These are phyloP conservation scores for Solea solea DNA, from an alignment of 2,113 vertebrate genomes.

Conservation along the genomic window DNA sequence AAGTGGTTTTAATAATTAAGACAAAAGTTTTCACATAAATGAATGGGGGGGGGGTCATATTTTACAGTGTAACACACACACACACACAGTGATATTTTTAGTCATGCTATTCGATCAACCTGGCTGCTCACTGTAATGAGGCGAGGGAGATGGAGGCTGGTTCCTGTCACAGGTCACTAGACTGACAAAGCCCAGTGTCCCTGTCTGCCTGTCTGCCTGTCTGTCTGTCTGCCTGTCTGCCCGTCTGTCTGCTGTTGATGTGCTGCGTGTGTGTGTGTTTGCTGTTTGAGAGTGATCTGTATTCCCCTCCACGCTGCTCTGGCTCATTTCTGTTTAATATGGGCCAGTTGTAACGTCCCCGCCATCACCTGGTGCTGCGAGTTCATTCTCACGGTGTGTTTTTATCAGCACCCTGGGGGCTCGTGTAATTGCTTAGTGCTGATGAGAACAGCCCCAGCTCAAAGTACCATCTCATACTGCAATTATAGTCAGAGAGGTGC, in stretches of 20 bases:
- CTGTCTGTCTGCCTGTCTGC: too few species aligned
- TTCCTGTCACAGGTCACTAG: constrained; percentile 66
- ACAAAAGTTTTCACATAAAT: too few species aligned
- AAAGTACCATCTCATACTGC: constrained; percentile 59
- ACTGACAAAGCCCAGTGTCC: constrained; percentile 56
- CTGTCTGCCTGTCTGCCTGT: not conserved
- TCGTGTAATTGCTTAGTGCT: constrained; percentile 64
- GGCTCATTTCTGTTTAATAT: constrained; percentile 56
- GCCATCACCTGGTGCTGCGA: constrained; percentile 61
- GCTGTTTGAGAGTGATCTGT: constrained; percentile 46
- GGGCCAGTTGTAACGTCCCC: constrained; percentile 40
- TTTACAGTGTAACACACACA: too few species aligned
- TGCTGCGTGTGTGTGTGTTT: constrained; percentile 13
- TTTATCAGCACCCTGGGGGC: constrained; percentile 59
- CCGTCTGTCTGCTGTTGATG: not conserved
- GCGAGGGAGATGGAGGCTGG: constrained; percentile 55
- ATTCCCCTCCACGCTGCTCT: constrained; percentile 40
- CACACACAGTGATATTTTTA: constrained; percentile 44
- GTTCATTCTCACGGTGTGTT: constrained; percentile 61
- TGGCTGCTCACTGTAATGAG: constrained; percentile 54
- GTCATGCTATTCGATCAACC: constrained; percentile 45
- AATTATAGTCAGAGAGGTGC: constrained; percentile 46
- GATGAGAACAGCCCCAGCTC: constrained; percentile 59
- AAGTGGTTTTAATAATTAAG: too few species aligned
- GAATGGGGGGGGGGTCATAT: too few species aligned